Base-by-base conservation (phyloP, 2,797 vertebrate genomes). In the Nothura maculosa region DNA sequence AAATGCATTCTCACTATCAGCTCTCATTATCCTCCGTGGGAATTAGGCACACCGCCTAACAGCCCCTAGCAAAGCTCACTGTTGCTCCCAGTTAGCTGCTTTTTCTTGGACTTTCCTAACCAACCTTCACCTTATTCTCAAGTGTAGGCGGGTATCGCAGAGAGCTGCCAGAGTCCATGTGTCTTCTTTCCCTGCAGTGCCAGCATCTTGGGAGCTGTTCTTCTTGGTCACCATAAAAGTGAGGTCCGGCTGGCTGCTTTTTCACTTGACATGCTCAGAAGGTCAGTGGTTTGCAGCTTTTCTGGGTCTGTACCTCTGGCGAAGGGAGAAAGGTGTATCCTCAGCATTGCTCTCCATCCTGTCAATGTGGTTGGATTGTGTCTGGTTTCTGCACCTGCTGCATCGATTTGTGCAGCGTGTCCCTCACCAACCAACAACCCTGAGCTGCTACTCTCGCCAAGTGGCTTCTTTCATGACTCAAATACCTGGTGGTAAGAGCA, bases 1-100 rank as follows among this genome's bases (percentile, higher is more conserved):
- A 61, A 83, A 86, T 6, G 38, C 9, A 73, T 30, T 85, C 69
- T 66, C 38, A 20, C 48, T 85, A 50, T 58, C 69, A 1, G 62
- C 48, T 86, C 64, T 83, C 50, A 40, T 73, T 89, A 47, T 3
- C 60, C 27, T 94, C 60, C 9, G 2, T 34, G 43, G 82, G 47
- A 91, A 79, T 89, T 81, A 79, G 67, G 43, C 47, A 63, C 15
- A 40, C 21, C 60, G 42, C 34, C 87, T 89, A 68, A 79, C 87
- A 91, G 12, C 3, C 24, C 42, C 15, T 10, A 62, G 13, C 15
- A 62, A 75, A 89, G 55, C 28, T 80, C 58, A 40, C 9, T 10
- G 17, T 36, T 81, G 19, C 24, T 38, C 87, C 34, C 24, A 72
- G n/a, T 5, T 19, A 60, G 28, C 25, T 69, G 40, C 5, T 75